Evolutionary conservation across 2,888 invertebrate genomes (phyloP), one percentile per base, ranked within the genome.

Genomic region (Cosmia pyralina): DNA sequence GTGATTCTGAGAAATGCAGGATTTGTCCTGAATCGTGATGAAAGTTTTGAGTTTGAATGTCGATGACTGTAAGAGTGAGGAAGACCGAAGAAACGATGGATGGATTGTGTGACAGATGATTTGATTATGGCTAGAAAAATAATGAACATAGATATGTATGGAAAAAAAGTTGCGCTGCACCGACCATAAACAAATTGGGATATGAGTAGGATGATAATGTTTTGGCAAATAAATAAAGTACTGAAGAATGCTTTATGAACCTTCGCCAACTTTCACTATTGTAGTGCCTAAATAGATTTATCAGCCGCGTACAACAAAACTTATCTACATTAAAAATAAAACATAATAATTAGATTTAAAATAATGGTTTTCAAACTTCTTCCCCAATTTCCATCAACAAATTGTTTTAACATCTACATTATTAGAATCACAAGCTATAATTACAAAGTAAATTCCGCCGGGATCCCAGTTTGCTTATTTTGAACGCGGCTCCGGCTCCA

Each of bases 391-490:
- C 13, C 53, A 38, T 10, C 41, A 55, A 50, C 58, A 59, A 69
- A 77, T 64, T 48, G 59, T 62, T 68, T 76, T 50, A 64, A 55
- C 59, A 75, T 75, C 48, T 64, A 68, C 63, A 68, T 57, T 44
- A 69, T 73, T 74, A 74, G 53, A 79, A 79, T 69, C 48, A 66
- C 57, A 74, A 44, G 74, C 17, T 63, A 69, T 79, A 79, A 79
- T 79, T 79, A 79, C 66, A 79, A 53, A 48, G 57, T 58, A 68
- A 68, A 78, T 68, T 59, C 53, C 38, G n/a, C 48, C 48, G 34
- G 55, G 41, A 57, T 44, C 41, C 34, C n/a, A 22, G 57, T 69
- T 62, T 69, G 73, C n/a, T 79, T 69, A 62, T 69, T 73, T 65
- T 59, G 38, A 65, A 65, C 66, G 53, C 62, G 57, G 50, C 28